Base-by-base conservation (phyloP, 2,797 vertebrate genomes). In the Phataginus tetradactyla region DNA sequence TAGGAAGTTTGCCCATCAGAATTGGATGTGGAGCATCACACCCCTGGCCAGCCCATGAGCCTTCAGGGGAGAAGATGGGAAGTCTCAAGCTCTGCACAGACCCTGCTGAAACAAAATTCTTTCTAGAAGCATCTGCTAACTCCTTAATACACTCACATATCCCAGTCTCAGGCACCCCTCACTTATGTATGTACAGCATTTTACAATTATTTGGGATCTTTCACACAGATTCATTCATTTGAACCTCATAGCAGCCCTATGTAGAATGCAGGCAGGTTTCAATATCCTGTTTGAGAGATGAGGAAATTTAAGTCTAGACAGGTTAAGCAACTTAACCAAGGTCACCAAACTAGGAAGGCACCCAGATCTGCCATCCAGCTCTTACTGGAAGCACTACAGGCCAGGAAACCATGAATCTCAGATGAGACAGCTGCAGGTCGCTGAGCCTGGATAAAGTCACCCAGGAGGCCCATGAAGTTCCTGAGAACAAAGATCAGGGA, bases 401-500 rank as follows among this genome's bases (percentile, higher is more conserved):
- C 39, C 94, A 89, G 72, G 92, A 95, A 95, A 86, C n/a, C 37
- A 81, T 59, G 61, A 86, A 63, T 93, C 91, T 97, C 91, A 63
- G 71, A 51, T 18, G 77, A 96, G 91, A 86, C 29, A 66, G 94
- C 86, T 53, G 15, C 78, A 90, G 88, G 97, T 91, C 83, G 68
- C 69, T 7, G 10, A 94, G 63, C 69, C 69, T 59, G 4, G 23
- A 25, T 91, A 91, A 94, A 81, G 92, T 89, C 91, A 95, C 92
- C 90, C 92, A 89, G 77, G 92, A 91, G 95, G 69, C 86, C 94
- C 91, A 66, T 37, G 79, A 97, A 95, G 72, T 81, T 96, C 92
- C 88, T 59, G 3, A 96, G 94, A 96, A 95, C 90, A 96, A 80
- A 61, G 78, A 94, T n/a, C 66, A 66, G 88, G 94, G 83, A 91